Conservation (phyloP, 1,140 invertebrate species). For the Dreissena polymorpha region DNA sequence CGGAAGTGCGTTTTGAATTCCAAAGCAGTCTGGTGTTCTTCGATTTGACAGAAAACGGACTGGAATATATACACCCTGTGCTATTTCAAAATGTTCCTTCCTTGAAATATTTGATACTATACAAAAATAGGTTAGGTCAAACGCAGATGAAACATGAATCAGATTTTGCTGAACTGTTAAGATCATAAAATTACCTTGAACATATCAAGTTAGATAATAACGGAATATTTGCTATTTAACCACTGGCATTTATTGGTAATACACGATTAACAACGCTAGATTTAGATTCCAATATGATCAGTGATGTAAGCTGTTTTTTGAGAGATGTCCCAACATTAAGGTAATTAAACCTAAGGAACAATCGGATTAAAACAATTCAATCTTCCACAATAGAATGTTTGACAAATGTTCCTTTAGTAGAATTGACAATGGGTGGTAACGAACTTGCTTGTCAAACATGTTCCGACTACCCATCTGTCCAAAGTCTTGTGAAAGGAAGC, state of each 20-base stretch:
- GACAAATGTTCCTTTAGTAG: too few relatives aligned
- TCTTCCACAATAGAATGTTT: too few relatives aligned
- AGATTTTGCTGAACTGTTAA: neutral
- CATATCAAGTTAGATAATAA: neutral
- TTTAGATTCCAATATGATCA: neutral
- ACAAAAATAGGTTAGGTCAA: neutral
- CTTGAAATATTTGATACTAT: neutral
- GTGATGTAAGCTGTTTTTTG: neutral
- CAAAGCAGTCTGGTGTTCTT: neutral
- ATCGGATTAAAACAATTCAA: too few relatives aligned
- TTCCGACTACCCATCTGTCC: too few relatives aligned
- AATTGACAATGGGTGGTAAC: too few relatives aligned
- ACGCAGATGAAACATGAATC: neutral
- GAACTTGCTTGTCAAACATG: too few relatives aligned
- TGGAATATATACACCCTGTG: slow-evolving; percentile 12
- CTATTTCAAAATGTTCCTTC: neutral
- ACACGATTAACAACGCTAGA: neutral
- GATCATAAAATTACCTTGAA: neutral
- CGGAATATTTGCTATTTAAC: neutral
- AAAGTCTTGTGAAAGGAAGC: too few relatives aligned
- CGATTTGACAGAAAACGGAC: neutral
- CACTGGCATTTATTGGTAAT: neutral
- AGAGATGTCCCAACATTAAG: too few relatives aligned
- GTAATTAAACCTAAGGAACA: too few relatives aligned
- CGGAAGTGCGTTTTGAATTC: neutral